These are phyloP conservation scores for rabbit (Oryctolagus cuniculus) DNA, from an alignment of 2,113 vertebrate species.

Conservation along the genomic window DNA sequence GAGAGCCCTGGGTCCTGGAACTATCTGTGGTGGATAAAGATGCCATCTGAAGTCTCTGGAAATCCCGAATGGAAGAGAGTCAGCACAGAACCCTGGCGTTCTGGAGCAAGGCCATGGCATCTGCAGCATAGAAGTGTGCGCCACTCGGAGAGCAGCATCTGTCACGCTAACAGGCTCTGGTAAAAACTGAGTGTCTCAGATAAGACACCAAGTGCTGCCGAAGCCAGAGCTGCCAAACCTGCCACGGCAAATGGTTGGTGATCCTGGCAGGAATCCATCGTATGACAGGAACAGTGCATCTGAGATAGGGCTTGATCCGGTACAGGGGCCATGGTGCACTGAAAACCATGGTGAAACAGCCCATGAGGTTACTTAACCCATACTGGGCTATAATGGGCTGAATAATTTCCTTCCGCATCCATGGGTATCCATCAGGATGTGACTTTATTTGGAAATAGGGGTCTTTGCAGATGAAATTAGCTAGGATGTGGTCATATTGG, in stretches of 20 bases:
- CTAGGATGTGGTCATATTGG: neutral
- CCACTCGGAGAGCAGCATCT: neutral
- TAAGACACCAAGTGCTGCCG: neutral
- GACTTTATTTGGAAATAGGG: neutral
- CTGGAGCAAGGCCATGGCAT: neutral
- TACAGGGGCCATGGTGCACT: neutral
- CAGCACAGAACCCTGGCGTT: neutral
- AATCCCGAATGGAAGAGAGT: neutral
- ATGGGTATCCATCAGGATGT: neutral
- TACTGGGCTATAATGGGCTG: neutral
- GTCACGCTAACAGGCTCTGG: neutral
- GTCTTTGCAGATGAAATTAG: neutral
- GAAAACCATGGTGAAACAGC: neutral
- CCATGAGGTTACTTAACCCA: neutral
- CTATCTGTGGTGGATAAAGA: neutral
- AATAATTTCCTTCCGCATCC: neutral
- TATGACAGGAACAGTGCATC: neutral
- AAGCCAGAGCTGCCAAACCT: neutral
- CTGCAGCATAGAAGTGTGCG: neutral
- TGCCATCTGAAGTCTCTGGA: slow-evolving; percentile 12
- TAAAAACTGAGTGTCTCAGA: neutral
- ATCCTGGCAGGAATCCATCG: neutral
- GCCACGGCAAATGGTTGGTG: neutral
- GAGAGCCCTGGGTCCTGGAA: neutral
- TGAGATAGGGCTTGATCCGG: neutral